Percentiles rank a stretch among this genome's conserved stretches.
Conservation (phyloP, 2,888 invertebrate genomes). For the Pristionchus entomophagus region DNA sequence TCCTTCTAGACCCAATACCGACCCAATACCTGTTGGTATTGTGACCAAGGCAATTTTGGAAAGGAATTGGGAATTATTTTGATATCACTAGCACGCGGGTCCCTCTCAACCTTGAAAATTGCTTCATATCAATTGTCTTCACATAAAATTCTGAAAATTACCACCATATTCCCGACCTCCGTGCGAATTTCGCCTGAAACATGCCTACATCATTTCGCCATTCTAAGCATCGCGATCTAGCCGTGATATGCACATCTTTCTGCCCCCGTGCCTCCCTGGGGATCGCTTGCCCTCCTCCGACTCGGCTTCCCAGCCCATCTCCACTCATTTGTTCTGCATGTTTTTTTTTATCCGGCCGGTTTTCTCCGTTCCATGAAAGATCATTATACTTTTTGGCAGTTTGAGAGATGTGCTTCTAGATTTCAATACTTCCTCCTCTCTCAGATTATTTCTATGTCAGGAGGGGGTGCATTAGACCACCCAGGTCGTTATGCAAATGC, state of each 20-base stretch:
- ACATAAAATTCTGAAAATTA: background rate
- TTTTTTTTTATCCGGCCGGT: background rate
- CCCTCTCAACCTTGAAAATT: too few species aligned
- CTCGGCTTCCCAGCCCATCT: constrained; percentile 5
- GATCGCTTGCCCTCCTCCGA: constrained; percentile 17
- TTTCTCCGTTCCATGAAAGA: background rate
- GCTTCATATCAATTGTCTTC: too few species aligned
- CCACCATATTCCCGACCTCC: background rate
- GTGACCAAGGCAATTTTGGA: too few species aligned
- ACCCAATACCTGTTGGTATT: too few species aligned
- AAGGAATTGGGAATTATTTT: too few species aligned
- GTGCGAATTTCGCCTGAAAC: background rate
- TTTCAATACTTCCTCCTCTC: background rate
- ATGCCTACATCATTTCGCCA: constrained; percentile 4
- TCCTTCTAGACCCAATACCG: too few species aligned
- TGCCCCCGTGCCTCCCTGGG: background rate
- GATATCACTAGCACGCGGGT: too few species aligned
- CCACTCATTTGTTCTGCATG: background rate
- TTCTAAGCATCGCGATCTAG: constrained; percentile 5
- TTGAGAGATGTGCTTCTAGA: background rate
- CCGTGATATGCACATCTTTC: background rate
- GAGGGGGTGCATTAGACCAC: too few species aligned
- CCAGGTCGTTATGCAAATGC: constrained; percentile 27
- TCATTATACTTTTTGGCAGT: background rate
- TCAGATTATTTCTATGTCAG: too few species aligned